phyloP scores from a whole-genome alignment of 2,113 vertebrate species.

The Athene noctua region DNA sequence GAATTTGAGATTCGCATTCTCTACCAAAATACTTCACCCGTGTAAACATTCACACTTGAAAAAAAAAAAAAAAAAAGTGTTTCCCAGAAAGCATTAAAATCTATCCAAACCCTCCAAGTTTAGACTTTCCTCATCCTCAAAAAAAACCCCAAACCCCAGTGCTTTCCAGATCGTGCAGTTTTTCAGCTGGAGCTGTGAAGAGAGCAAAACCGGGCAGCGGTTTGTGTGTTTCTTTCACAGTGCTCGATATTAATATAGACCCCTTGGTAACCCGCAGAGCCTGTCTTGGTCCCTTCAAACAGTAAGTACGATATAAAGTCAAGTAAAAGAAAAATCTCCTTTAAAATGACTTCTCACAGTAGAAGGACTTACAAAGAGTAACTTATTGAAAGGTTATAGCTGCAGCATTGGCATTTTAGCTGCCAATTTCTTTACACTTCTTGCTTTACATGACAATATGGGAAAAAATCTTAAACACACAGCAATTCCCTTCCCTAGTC shows the following conservation, averaged over 20 bases:
- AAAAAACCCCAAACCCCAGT: fast-evolving
- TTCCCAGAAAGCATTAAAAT: neutral
- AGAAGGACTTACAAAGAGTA: neutral
- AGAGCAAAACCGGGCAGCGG: fast-evolving
- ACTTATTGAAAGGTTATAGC: neutral
- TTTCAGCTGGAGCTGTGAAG: neutral
- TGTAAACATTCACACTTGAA: neutral
- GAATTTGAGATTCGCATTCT: fast-evolving
- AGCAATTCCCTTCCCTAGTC: neutral
- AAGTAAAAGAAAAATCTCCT: neutral
- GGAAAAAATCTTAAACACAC: neutral
- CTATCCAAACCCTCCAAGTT: neutral
- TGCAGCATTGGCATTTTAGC: neutral
- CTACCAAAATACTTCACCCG: fast-evolving
- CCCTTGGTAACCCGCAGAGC: neutral
- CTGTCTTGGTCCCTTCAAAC: neutral
- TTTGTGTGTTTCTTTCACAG: fast-evolving
- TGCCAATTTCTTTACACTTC: neutral
- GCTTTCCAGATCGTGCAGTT: neutral
- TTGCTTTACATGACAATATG: neutral
- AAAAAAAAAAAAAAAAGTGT: neutral
- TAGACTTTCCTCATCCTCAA: neutral
- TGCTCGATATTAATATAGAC: fast-evolving
- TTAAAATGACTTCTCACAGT: neutral
- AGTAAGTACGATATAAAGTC: fast-evolving